A percentile compares a stretch with the other conserved stretches of the same genome.
Conservation (phyloP, 2,113 vertebrate genomes). For the Chinchilla lanigera region DNA sequence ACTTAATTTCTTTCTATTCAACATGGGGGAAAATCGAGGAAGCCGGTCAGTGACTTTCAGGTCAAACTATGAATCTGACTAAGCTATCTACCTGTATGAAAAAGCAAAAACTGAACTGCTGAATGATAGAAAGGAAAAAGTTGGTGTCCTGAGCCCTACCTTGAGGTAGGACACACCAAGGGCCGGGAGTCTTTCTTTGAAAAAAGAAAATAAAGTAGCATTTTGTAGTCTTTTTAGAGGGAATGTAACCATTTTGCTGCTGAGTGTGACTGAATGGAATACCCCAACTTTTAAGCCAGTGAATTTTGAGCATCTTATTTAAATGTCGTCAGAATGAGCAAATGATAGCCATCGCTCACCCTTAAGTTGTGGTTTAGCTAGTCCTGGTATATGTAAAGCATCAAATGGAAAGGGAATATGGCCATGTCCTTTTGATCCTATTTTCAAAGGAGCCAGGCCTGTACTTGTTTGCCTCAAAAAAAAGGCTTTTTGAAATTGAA, state of each 20-base stretch:
- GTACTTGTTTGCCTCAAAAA: conserved; percentile 22
- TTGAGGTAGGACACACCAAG: conserved; percentile 84
- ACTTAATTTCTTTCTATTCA: conserved; percentile 60
- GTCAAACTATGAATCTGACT: conserved; percentile 90
- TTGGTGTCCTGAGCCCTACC: conserved; percentile 73
- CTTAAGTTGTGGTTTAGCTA: not conserved
- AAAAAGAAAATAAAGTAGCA: conserved; percentile 78
- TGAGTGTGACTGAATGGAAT: conserved; percentile 81
- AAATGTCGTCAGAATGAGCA: conserved; percentile 60
- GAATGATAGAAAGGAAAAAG: conserved; percentile 74
- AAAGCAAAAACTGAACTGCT: conserved; percentile 44
- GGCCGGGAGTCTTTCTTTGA: conserved; percentile 85
- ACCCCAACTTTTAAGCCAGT: conserved; percentile 18
- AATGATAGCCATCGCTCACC: not conserved
- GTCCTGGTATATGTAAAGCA: conserved; percentile 48
- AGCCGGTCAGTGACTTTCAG: conserved; percentile 94
- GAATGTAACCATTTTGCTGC: conserved; percentile 95
- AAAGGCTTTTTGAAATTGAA: conserved; percentile 60
- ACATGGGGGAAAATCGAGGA: conserved; percentile 84
- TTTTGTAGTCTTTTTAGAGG: conserved; percentile 77
- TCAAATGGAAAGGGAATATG: conserved; percentile 46
- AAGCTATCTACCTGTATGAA: conserved; percentile 76
- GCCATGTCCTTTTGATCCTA: conserved; percentile 5
- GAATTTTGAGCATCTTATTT: conserved; percentile 48
- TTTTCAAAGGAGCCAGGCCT: conserved; percentile 34